Evolutionary conservation across 2,888 invertebrate genomes (phyloP).

Genomic region (Exephanes ischioxanthus): DNA sequence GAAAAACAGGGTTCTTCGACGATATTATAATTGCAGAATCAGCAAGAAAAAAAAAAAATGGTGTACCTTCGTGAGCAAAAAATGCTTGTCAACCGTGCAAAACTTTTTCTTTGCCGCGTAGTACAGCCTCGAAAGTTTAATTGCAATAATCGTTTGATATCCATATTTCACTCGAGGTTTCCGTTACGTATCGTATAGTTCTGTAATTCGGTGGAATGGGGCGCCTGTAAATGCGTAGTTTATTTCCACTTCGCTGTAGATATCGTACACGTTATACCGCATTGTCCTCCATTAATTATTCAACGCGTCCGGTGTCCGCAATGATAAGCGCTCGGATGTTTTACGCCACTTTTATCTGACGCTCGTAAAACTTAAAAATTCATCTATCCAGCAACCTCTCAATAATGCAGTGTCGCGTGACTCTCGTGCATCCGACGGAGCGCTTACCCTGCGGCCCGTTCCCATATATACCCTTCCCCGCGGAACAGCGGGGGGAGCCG

Average conservation of each 20-base stretch:
- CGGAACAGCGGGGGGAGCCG: background rate
- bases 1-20: no score
- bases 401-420: slow-evolving; percentile 78
- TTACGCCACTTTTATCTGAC: slow-evolving; percentile 72
- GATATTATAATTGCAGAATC: background rate
- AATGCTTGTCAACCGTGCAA: background rate
- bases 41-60: background rate
- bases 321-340: slow-evolving; percentile 68
- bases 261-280: slow-evolving; percentile 34
- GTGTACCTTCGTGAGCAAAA: background rate
- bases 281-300: slow-evolving; percentile 59
- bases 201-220: background rate
- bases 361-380: slow-evolving; percentile 76
- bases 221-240: background rate
- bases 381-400: slow-evolving; percentile 69
- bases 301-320: slow-evolving; percentile 56
- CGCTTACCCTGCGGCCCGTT: slow-evolving; percentile 36
- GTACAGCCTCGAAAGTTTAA: slow-evolving; percentile 2
- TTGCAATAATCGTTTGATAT: slow-evolving; percentile 17
- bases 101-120: background rate
- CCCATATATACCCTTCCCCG: slow-evolving; percentile 10
- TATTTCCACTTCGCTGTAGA: slow-evolving; percentile 10
- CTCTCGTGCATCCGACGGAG: slow-evolving; percentile 63
- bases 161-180: slow-evolving; percentile 30
- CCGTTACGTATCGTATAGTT: background rate